Percentiles rank a stretch among this genome's conserved stretches.
phyloP scores from a whole-genome alignment of 2,888 invertebrate genomes.

The Ormia ochracea region DNA sequence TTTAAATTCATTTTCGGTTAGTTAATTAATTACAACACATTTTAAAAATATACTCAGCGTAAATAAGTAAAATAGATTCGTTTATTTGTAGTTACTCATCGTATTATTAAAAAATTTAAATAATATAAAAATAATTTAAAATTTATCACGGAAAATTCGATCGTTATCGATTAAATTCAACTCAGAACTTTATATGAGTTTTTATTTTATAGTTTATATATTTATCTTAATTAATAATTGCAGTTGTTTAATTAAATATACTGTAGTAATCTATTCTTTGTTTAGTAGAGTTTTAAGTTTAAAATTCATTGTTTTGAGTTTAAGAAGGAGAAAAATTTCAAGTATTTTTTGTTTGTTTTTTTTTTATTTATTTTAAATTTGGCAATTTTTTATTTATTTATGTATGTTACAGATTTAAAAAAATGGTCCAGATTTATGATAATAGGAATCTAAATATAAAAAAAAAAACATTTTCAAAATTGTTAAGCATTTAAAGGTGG shows the following conservation, averaged over 20 bases:
- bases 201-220: conserved; percentile 19
- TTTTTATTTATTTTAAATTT: conserved; percentile 32
- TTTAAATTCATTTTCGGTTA: conserved; percentile 2
- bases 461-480: too few species aligned
- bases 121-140: conserved; percentile 49
- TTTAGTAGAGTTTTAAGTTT: conserved; percentile 25
- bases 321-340: conserved; percentile 18
- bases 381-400: conserved; percentile 30
- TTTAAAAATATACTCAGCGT: conserved; percentile 15
- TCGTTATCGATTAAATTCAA: conserved; percentile 50
- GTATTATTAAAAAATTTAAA: background rate
- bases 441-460: too few species aligned
- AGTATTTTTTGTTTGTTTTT: background rate
- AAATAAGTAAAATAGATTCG: conserved; percentile 29
- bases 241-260: background rate
- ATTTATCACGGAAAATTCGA: conserved; percentile 61
- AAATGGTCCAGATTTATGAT: background rate
- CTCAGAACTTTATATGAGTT: conserved; percentile 18
- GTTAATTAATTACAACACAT: background rate
- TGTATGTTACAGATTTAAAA: background rate
- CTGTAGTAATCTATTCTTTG: background rate
- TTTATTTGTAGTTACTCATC: conserved; percentile 9
- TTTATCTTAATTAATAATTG: background rate
- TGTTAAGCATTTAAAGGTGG: too few species aligned
- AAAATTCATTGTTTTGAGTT: conserved; percentile 25